A percentile compares a stretch with the other conserved stretches of the same genome.
Evolutionary conservation across 2,797 vertebrate species (phyloP).

Genomic region (Enteromius trimaculatus): DNA sequence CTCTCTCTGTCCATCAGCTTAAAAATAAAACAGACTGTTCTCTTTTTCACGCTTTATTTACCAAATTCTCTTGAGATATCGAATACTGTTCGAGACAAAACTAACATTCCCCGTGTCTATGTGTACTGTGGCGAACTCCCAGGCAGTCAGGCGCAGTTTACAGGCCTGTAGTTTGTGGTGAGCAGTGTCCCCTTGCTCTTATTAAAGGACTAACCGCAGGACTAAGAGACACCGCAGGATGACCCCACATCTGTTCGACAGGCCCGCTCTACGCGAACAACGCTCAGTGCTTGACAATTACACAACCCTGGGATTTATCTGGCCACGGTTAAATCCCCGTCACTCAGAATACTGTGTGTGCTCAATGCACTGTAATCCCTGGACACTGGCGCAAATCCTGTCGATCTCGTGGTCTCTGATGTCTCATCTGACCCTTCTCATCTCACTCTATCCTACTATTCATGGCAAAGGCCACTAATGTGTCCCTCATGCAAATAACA

Average conservation of each 20-base stretch:
- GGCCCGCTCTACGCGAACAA: slow-evolving; percentile 60
- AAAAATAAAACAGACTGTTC: slow-evolving; percentile 4
- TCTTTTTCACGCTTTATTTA: slow-evolving; percentile 6
- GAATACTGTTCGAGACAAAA: background rate
- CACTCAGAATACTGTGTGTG: slow-evolving; percentile 50
- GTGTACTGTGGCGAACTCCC: slow-evolving; percentile 17
- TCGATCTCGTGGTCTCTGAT: slow-evolving; percentile 37
- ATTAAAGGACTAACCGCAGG: slow-evolving; percentile 50
- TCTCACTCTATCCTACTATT: slow-evolving; percentile 27
- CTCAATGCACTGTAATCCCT: slow-evolving; percentile 51
- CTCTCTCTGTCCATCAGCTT: slow-evolving; percentile 54
- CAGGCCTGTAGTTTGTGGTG: slow-evolving; percentile 46
- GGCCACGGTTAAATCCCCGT: slow-evolving; percentile 54
- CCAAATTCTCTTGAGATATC: background rate
- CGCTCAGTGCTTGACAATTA: slow-evolving; percentile 49
- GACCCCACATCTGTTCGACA: slow-evolving; percentile 57
- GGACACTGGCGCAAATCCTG: slow-evolving; percentile 53
- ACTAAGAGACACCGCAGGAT: slow-evolving; percentile 50
- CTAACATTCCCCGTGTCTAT: slow-evolving; percentile 11
- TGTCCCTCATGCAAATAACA: slow-evolving; percentile 46
- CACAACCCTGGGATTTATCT: slow-evolving; percentile 65
- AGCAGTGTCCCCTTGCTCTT: slow-evolving; percentile 32
- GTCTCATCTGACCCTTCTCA: slow-evolving; percentile 30
- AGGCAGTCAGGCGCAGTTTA: slow-evolving; percentile 32
- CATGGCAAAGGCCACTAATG: slow-evolving; percentile 49